Conservation (phyloP, 2,888 invertebrate species). For the Octonoba sinensis region DNA sequence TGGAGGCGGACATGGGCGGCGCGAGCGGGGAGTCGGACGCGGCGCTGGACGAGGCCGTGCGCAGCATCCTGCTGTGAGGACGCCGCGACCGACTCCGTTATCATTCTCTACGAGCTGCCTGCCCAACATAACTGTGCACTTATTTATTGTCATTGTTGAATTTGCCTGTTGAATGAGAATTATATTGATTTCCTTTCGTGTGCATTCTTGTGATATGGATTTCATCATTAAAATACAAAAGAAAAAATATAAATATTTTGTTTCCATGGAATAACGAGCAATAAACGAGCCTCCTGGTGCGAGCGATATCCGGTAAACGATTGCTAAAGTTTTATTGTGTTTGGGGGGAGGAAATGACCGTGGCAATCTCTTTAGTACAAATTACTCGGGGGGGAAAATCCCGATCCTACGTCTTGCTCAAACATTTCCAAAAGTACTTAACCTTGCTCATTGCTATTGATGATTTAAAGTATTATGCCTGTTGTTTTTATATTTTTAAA, state of each 20-base stretch:
- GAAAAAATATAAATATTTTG: too few relatives aligned
- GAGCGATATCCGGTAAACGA: background rate
- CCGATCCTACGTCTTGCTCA: slow-evolving; percentile 24
- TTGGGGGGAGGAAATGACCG: too few relatives aligned
- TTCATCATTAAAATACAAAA: background rate
- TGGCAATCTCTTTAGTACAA: too few relatives aligned
- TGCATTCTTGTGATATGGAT: slow-evolving; percentile 16
- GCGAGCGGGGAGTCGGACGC: slow-evolving; percentile 68
- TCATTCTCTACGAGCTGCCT: slow-evolving; percentile 47
- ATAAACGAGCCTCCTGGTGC: background rate
- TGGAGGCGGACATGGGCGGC: slow-evolving; percentile 49
- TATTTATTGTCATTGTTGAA: slow-evolving; percentile 55
- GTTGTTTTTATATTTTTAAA: too few relatives aligned
- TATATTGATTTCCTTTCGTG: slow-evolving; percentile 11
- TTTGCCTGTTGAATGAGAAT: slow-evolving; percentile 11
- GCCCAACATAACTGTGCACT: slow-evolving; percentile 44
- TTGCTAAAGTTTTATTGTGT: slow-evolving; percentile 4
- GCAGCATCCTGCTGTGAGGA: slow-evolving; percentile 73
- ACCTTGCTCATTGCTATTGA: slow-evolving; percentile 22
- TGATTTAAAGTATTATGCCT: too few relatives aligned
- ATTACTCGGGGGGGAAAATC: too few relatives aligned
- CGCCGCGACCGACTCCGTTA: background rate
- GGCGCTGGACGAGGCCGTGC: slow-evolving; percentile 74
- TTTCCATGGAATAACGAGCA: background rate
- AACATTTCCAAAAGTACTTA: slow-evolving; percentile 43